Base-by-base conservation (phyloP, 2,797 vertebrate species). In the Peromyscus eremicus region DNA sequence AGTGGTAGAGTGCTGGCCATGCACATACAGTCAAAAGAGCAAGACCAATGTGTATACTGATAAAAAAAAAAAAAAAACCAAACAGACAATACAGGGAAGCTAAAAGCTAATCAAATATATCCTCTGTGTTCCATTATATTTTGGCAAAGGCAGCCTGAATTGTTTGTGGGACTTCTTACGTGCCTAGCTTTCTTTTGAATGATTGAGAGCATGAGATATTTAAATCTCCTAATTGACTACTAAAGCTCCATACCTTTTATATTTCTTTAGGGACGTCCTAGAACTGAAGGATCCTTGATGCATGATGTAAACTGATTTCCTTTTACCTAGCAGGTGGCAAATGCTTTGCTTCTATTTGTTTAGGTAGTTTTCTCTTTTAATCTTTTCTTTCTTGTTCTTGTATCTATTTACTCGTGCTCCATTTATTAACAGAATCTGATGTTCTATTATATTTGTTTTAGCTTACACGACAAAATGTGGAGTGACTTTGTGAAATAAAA, bases 321-420 rank as follows among this genome's bases (percentile, higher is more conserved):
- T 70, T 87, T 89, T 52, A 75, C 43, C 34, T 55, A 71, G 62
- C 37, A 92, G 34, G 80, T 89, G 66, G 73, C 25, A 89, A 94
- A 86, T 75, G 17, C 57, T 87, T 94, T 93, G n/a, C 90, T 96
- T 96, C 73, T 88, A 80, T 94, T 94, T 95, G 29, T 1, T 88
- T 77, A 75, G 0, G 71, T 46, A 27, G 32, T 21, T 89, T 77
- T n/a, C 70, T 68, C 86, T 25, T 68, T 52, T 43, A 49, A 34
- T 55, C 13, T 37, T 49, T 52, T 13, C 4, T 25, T 55, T 32
- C 40, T 90, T 90, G 1, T 5, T 68, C 52, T 76, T 81, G 62
- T 76, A 14, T 92, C 62, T 85, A 19, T 94, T 95, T 89, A 92
- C 29, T 91, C 32, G 37, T 46, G 14, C 21, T 97, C 17, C 29